Conservation (phyloP, 2,888 invertebrate species). For the Pelosia muscerda region DNA sequence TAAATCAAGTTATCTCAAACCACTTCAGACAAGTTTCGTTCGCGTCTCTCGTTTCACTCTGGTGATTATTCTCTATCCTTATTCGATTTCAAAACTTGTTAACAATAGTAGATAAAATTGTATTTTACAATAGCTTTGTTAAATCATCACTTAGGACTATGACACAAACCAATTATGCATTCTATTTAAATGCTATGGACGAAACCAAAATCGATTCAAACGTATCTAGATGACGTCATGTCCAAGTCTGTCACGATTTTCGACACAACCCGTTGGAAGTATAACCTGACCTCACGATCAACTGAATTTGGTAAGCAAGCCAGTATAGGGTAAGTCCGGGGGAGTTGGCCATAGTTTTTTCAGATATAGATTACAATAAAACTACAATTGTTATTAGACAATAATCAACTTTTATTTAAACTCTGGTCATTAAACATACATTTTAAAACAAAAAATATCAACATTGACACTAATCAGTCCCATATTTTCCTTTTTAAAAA, state of each 20-base stretch:
- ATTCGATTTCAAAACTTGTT: constrained; percentile 25
- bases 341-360: no score
- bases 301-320: neutral
- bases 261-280: neutral
- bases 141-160: neutral
- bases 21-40: constrained; percentile 31
- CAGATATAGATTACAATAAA: no score
- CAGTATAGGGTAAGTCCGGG: no score
- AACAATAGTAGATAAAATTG: constrained; percentile 15
- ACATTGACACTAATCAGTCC: no score
- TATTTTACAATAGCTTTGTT: neutral
- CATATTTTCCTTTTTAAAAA: no score
- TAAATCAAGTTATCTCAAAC: constrained; percentile 19
- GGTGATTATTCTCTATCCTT: constrained; percentile 34
- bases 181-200: neutral
- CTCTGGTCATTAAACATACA: no score
- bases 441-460: no score
- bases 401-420: no score
- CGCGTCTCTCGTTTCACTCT: constrained; percentile 35
- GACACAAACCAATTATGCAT: constrained; percentile 1
- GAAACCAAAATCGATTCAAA: neutral
- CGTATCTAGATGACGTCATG: neutral
- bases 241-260: constrained; percentile 3
- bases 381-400: no score
- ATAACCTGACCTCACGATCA: neutral